These are phyloP conservation scores for Arothron firmamentum DNA, from an alignment of 2,113 vertebrate genomes.

Conservation along the genomic window DNA sequence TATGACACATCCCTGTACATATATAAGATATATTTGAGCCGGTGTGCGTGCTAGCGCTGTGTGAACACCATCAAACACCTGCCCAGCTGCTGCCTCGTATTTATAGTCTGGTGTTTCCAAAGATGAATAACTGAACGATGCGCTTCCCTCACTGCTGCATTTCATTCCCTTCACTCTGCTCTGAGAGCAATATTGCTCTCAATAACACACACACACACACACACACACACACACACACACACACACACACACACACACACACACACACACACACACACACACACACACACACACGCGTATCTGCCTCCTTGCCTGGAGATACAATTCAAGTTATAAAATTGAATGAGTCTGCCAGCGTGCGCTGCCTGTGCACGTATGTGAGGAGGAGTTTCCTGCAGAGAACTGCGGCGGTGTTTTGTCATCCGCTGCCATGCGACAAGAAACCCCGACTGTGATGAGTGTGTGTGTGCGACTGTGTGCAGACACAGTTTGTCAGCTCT, in stretches of 20 bases:
- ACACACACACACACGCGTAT: constrained; percentile 15
- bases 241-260: constrained; percentile 14
- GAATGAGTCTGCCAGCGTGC: constrained; percentile 1
- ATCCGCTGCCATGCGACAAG: constrained; percentile 22
- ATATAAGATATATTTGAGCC: too few species aligned
- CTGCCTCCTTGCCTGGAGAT: background rate
- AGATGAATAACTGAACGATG: background rate
- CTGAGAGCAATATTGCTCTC: constrained; percentile 1
- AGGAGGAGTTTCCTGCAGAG: constrained; percentile 47
- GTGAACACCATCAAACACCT: too few species aligned
- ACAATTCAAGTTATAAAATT: background rate
- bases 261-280: constrained; percentile 5
- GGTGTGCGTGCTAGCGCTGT: too few species aligned
- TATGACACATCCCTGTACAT: too few species aligned
- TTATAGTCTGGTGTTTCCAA: constrained; percentile 14
- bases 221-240: constrained; percentile 22
- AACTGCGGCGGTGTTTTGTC: constrained; percentile 39
- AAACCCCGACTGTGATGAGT: background rate
- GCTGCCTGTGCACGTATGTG: constrained; percentile 7
- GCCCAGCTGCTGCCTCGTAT: background rate
- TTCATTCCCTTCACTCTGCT: background rate
- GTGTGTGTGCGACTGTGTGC: background rate
- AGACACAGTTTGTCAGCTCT: background rate
- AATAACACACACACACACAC: constrained; percentile 2
- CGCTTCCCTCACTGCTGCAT: background rate